Conservation (phyloP, 2,113 vertebrate species). For the Chaetorhynchus papuensis region DNA sequence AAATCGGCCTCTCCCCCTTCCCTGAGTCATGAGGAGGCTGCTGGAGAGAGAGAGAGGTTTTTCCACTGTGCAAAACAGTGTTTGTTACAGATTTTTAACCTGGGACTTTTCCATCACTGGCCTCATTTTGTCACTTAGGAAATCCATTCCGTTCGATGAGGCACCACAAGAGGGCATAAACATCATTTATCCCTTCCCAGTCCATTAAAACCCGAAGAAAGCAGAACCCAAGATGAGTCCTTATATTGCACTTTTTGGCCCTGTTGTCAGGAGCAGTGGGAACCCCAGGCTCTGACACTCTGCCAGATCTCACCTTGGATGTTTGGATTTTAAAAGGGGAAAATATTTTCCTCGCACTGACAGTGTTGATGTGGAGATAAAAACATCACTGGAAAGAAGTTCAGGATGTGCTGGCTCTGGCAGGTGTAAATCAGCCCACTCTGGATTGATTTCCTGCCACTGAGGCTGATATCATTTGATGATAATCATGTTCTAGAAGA, state of each 20-base stretch:
- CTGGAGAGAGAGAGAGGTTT: not conserved
- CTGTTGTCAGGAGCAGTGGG: not conserved
- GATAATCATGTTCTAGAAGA: not conserved
- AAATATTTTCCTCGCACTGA: not conserved
- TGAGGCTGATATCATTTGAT: not conserved
- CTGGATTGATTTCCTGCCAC: slow-evolving; percentile 3
- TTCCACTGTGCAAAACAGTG: not conserved
- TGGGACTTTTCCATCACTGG: slow-evolving; percentile 1
- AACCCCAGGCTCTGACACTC: not conserved
- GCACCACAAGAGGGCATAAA: slow-evolving; percentile 60
- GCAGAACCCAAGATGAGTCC: not conserved
- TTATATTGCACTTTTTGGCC: not conserved
- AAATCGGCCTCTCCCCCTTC: not conserved
- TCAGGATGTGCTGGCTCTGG: not conserved
- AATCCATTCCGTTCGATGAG: not conserved
- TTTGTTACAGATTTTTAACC: not conserved
- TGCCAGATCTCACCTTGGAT: slow-evolving; percentile 16
- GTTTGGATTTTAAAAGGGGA: not conserved
- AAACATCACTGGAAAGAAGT: not conserved
- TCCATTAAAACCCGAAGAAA: not conserved
- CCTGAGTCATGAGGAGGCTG: slow-evolving; percentile 13
- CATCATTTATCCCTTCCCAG: slow-evolving; percentile 23
- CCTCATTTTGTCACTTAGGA: not conserved
- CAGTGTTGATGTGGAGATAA: not conserved
- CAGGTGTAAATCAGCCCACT: slow-evolving; percentile 22